Evolutionary conservation across 2,113 vertebrate genomes (phyloP).

Genomic region (Eulacestoma nigropectus): DNA sequence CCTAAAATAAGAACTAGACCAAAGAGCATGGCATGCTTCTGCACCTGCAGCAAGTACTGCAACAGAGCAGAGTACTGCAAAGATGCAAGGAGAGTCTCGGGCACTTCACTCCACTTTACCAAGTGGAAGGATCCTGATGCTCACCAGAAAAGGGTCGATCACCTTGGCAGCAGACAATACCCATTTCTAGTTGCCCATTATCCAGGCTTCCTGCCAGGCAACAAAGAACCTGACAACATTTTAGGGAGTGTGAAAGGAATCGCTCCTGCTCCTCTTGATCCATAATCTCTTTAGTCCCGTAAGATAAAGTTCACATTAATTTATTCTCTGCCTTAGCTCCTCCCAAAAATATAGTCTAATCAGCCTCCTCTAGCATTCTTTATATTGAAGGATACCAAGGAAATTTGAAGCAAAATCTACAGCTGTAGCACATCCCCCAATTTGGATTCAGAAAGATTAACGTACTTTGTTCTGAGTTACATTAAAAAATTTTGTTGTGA

Average conservation of each 20-base stretch:
- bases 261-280: neutral
- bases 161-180: neutral
- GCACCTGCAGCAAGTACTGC: neutral
- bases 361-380: neutral
- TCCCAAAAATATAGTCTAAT: neutral
- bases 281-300: neutral
- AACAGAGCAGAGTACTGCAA: neutral
- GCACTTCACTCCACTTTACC: neutral
- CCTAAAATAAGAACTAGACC: neutral
- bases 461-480: neutral
- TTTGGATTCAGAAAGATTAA: neutral
- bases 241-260: neutral
- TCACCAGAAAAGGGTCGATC: neutral
- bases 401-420: neutral
- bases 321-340: neutral
- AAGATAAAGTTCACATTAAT: neutral
- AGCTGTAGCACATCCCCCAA: neutral
- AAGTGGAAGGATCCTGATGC: neutral
- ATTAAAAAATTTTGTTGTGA: neutral
- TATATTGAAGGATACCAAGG: neutral
- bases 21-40: neutral
- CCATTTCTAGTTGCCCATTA: neutral
- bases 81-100: accelerated
- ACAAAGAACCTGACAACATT: neutral
- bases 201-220: neutral